Evolutionary conservation across 2,888 invertebrate species (phyloP), one percentile per base, ranked within the genome.

Genomic region (Hypomecis atomaria): DNA sequence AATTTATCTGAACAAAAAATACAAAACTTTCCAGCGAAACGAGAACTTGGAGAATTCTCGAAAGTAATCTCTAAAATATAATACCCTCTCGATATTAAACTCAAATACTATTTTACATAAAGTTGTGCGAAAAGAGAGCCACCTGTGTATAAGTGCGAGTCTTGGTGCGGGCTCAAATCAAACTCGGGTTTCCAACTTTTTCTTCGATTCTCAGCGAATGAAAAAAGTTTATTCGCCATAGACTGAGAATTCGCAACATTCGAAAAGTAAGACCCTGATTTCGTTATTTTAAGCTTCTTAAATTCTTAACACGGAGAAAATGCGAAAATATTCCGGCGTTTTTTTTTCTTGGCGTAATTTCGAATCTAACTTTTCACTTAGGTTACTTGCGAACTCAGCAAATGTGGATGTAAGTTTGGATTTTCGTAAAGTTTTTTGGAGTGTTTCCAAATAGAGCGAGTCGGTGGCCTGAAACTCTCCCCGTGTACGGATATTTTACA

Each of bases 361-460:
- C 73, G 70, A 77, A 76, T 77, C 81, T 81, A 90, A 89, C 89
- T 89, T 89, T 89, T 88, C 86, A 89, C 88, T 88, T 88, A 87
- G 83, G 79, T 57, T 53, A 60, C 76, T 78, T 70, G 78, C 71
- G 66, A 84, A 85, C 78, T 86, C 78, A 50, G 74, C 78, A 78
- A 78, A 81, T 81, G 79, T 65, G 78, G 72, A 76, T 80, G 78
- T 82, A 85, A 88, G 81, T 87, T 87, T 75, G 78, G 37, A 36
- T 56, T 63, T 82, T 82, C 77, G 69, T 71, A 78, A 85, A 86
- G 76, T 33, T 85, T 89, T 86, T 86, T 88, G 86, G 87, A 85
- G 72, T 81, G 74, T 73, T 81, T 83, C 85, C 87, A 87, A 87
- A 85, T 83, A 84, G 78, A 83, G 65, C 72, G 74, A 66, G 65